These are phyloP conservation scores for Platysteira castanea DNA, from an alignment of 2,113 vertebrate genomes.

Conservation along the genomic window DNA sequence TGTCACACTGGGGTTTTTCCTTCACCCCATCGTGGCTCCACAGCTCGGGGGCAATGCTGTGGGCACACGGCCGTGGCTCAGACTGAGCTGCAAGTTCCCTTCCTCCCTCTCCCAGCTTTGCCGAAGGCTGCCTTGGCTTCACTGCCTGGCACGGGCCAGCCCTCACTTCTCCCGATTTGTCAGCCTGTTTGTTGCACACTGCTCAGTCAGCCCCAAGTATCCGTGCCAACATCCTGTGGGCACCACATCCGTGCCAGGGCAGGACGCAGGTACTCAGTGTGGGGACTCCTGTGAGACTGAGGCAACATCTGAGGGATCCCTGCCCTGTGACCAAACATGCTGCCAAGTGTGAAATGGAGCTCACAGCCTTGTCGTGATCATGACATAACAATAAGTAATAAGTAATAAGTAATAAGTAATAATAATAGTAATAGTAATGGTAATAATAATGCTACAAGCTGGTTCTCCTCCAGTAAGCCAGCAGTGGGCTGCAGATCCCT, in stretches of 20 bases:
- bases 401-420: not conserved
- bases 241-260: not conserved
- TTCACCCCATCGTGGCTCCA: not conserved
- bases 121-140: not conserved
- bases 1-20: not conserved
- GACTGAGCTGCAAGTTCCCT: not conserved
- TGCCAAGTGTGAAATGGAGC: not conserved
- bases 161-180: not conserved
- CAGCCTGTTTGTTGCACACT: not conserved
- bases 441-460: not conserved
- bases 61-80: rapidly evolving
- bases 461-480: not conserved
- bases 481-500: not conserved
- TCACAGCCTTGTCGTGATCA: rapidly evolving
- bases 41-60: not conserved
- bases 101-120: not conserved
- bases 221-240: not conserved
- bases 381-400: no score
- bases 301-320: not conserved
- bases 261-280: rapidly evolving
- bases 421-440: not conserved
- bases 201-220: not conserved
- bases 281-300: not conserved
- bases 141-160: not conserved
- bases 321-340: rapidly evolving